A percentile compares a stretch with the other conserved stretches of the same genome.
Conservation (phyloP, 2,888 invertebrate genomes). For the Eilema sororculum region DNA sequence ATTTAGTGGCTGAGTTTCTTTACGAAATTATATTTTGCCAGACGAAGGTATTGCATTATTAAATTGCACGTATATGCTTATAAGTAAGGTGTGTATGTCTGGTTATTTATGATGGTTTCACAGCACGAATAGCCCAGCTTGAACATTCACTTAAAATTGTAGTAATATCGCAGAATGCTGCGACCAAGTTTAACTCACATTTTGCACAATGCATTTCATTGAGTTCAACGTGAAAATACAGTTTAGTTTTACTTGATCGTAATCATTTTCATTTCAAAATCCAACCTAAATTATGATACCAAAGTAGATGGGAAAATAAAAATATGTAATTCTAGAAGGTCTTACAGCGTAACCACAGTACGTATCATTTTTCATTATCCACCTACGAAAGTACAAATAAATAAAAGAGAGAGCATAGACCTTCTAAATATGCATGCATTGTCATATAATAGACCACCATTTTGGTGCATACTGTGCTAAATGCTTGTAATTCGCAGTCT, state of each 20-base stretch:
- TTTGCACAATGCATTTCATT: too few relatives aligned
- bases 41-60: neutral
- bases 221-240: too few relatives aligned
- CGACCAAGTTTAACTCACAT: too few relatives aligned
- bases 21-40: constrained; percentile 5
- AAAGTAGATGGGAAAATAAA: neutral
- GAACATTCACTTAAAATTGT: neutral
- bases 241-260: too few relatives aligned
- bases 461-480: constrained; percentile 11
- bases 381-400: neutral
- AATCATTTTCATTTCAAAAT: neutral
- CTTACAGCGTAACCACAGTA: neutral
- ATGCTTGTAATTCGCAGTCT: constrained; percentile 19
- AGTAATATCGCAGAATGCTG: neutral
- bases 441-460: constrained; percentile 3
- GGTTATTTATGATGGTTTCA: neutral
- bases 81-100: neutral
- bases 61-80: neutral
- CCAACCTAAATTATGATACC: neutral
- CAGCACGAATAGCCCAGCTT: neutral
- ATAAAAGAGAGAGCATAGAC: constrained; percentile 7
- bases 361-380: neutral
- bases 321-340: neutral
- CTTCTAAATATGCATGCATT: constrained; percentile 15
- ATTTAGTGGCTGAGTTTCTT: constrained; percentile 13